A percentile compares a stretch with the other conserved stretches of the same genome.
phyloP scores from a whole-genome alignment of 2,888 invertebrate genomes.

The Drosophila maculinotata region DNA sequence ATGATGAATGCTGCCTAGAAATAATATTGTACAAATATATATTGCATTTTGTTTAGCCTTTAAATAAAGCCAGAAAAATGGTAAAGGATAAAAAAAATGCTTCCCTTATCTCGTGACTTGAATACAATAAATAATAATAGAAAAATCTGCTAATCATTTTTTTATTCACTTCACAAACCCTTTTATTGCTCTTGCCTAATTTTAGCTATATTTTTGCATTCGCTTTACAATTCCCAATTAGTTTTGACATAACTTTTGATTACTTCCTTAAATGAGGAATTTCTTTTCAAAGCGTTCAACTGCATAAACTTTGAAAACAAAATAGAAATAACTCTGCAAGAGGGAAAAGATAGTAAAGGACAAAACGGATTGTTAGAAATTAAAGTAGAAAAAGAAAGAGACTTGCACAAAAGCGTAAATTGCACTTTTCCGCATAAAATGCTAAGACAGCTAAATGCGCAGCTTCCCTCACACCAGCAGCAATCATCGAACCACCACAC shows the following conservation, averaged over 20 bases:
- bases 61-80: constrained; percentile 20
- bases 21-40: constrained; percentile 20
- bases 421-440: constrained; percentile 62
- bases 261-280: constrained; percentile 4
- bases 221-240: constrained; percentile 19
- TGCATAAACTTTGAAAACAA: constrained; percentile 10
- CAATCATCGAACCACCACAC: constrained; percentile 11
- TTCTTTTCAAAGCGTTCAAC: constrained; percentile 5
- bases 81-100: background rate
- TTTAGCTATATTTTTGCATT: constrained; percentile 6
- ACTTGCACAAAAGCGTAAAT: constrained; percentile 50
- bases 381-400: constrained; percentile 20
- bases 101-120: background rate
- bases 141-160: background rate
- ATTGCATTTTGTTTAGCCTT: constrained; percentile 52
- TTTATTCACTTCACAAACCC: background rate
- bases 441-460: constrained; percentile 41
- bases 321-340: constrained; percentile 14
- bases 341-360: constrained; percentile 2
- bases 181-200: constrained; percentile 6
- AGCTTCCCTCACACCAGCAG: constrained; percentile 21
- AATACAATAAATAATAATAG: background rate
- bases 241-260: constrained; percentile 33
- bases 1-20: constrained; percentile 59
- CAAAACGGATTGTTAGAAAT: constrained; percentile 25